Evolutionary conservation across 2,888 invertebrate genomes (phyloP).

Genomic region (Lobophora halterata): DNA sequence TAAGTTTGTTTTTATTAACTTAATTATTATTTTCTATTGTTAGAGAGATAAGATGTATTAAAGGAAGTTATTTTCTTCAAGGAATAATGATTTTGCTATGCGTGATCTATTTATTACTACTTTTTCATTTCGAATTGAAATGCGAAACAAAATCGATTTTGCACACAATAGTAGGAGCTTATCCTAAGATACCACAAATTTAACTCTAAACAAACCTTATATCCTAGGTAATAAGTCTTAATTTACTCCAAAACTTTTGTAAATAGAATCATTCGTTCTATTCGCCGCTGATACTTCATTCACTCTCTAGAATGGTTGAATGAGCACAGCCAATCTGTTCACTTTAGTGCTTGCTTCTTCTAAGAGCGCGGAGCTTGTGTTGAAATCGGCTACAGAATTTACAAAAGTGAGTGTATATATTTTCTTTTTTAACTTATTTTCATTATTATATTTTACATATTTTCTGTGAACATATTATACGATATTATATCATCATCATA

Average conservation of each 20-base stretch:
- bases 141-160: conserved; percentile 4
- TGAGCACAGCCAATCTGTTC: background rate
- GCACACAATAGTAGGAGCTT: conserved; percentile 3
- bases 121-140: too few species aligned
- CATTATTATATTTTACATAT: too few species aligned
- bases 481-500: too few species aligned
- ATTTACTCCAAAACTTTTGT: background rate
- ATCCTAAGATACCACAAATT: background rate
- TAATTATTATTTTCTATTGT: too few species aligned
- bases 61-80: too few species aligned
- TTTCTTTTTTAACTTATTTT: conserved; percentile 3
- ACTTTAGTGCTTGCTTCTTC: conserved; percentile 17
- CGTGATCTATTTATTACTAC: too few species aligned
- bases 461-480: too few species aligned
- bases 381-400: conserved; percentile 12
- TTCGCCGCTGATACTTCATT: too few species aligned
- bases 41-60: too few species aligned
- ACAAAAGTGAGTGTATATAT: conserved; percentile 14
- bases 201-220: background rate
- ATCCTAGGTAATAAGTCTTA: background rate
- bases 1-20: too few species aligned
- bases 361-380: conserved; percentile 14
- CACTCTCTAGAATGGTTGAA: conserved; percentile 16
- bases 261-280: background rate
- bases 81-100: too few species aligned